phyloP scores from a whole-genome alignment of 2,888 invertebrate species.

The Euproctis similis region DNA sequence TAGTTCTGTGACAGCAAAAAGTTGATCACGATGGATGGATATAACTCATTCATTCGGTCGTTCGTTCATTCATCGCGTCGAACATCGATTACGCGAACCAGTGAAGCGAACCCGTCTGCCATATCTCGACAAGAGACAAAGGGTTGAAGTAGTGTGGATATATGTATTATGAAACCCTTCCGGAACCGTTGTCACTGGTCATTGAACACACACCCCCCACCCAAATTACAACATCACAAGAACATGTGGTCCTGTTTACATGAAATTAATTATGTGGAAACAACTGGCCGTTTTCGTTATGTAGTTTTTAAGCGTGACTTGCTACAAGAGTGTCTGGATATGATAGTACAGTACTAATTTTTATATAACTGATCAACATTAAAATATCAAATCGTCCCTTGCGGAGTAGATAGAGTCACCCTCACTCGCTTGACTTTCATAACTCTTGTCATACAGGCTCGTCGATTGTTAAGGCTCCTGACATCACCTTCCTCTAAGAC shows the following conservation, averaged over 20 bases:
- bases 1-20: slow-evolving; percentile 27
- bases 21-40: slow-evolving; percentile 20
- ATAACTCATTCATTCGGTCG: slow-evolving; percentile 15
- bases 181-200: slow-evolving; percentile 37
- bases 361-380: too few species aligned
- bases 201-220: slow-evolving; percentile 36
- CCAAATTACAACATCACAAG: slow-evolving; percentile 37
- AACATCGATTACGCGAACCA: slow-evolving; percentile 39
- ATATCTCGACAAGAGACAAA: slow-evolving; percentile 48
- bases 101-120: slow-evolving; percentile 24
- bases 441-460: too few species aligned
- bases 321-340: too few species aligned
- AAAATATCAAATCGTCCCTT: too few species aligned
- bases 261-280: not conserved
- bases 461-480: too few species aligned
- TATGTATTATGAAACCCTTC: slow-evolving; percentile 56
- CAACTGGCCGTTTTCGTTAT: too few species aligned
- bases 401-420: too few species aligned
- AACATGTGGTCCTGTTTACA: slow-evolving; percentile 19
- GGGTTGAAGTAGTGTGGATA: slow-evolving; percentile 38
- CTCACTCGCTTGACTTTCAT: too few species aligned
- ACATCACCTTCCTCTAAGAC: too few species aligned
- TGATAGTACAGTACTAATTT: too few species aligned
- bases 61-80: slow-evolving; percentile 24
- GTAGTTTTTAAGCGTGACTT: too few species aligned